Evolutionary conservation across 1,140 invertebrate genomes (phyloP), one percentile per base, ranked within the genome.

Genomic region (Lepidurus packardi): DNA sequence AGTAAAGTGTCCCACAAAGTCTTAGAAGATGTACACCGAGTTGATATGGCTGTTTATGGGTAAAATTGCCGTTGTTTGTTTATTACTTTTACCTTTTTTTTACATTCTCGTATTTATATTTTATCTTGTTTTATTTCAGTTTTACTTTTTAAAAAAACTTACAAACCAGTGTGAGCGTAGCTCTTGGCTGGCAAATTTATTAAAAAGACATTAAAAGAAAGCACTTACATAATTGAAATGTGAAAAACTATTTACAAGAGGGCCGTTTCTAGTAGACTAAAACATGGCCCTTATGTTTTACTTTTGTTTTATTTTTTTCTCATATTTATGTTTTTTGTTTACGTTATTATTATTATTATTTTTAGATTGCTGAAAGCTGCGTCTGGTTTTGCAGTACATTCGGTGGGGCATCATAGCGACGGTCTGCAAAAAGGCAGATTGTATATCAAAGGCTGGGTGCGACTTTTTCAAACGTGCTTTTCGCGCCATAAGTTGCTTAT

Each of bases 401-500:
- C 8, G 53, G 16, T 7, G 16, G 53, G 53, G 7, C 21, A n/a
- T 16, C 53, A 65, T 65, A 7, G 1, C 53, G 53, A 21, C 21
- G n/a, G 53, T 13, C 53, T 65, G 7, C 53, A 65, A 1, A 65
- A n/a, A 7, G 53, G 53, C 13, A 21, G 16, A 11, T 21, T 65
- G 53, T 65, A 65, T 21, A 21, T 65, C 6, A 65, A 65, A 16
- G 53, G 53, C 53, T 65, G 8, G 53, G 53, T 65, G 53, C 53
- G 53, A 65, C 16, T 65, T 13, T 65, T 65, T 8, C 53, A 65
- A 16, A 65, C 53, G 16, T 65, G 53, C 53, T 65, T n/a, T 21
- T 65, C 53, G 53, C 53, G 53, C 53, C 53, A 65, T 16, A 65
- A 65, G 53, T 65, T 8, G n/a, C 53, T 65, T 65, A 65, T 65